Base-by-base conservation (phyloP, 2,797 vertebrate species). In the Enteromius unitaeniatus region DNA sequence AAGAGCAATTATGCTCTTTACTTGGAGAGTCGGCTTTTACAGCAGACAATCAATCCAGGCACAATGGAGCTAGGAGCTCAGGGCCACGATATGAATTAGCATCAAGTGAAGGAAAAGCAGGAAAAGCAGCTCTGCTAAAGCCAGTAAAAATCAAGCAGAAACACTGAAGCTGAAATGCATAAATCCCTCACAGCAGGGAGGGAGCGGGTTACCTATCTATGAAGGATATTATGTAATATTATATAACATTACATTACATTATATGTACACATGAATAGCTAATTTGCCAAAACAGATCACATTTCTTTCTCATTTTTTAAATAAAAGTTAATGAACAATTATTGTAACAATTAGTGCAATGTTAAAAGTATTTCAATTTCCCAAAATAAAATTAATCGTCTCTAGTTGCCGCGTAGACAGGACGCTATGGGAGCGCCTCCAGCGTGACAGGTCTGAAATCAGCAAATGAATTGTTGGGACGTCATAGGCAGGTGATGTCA, bases 1-100 rank as follows among this genome's bases (percentile, higher is more conserved):
- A 87, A 83, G 85, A 85, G 81, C 86, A 87, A 89, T 89, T 89
- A 87, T 86, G 80, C 87, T 87, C 83, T 88, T 90, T 88, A 87
- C 86, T 74, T 60, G 28, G 78, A 86, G 89, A 88, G 83, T 78
- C 28, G 37, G 83, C 84, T 90, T 89, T 89, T 89, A 88, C 84
- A 76, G 83, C 65, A 77, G 69, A 23, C 83, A 53, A 91, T 90
- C 89, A 91, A 90, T 90, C 84, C 77, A 65, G 60, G 45, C 86
- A 87, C 82, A 79, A 78, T 85, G 82, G 79, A 87, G 87, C 84
- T 72, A 26, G 78, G 88, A 81, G 84, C 86, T 88, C 80, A 88
- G 81, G 73, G 81, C 83, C 74, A 76, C 79, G 23, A 84, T 87
- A 88, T 88, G 82, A 90, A 90, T 87, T 88, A 88, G 82, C 81